phyloP scores from a whole-genome alignment of 2,113 vertebrate species.

The Hoplias malabaricus region DNA sequence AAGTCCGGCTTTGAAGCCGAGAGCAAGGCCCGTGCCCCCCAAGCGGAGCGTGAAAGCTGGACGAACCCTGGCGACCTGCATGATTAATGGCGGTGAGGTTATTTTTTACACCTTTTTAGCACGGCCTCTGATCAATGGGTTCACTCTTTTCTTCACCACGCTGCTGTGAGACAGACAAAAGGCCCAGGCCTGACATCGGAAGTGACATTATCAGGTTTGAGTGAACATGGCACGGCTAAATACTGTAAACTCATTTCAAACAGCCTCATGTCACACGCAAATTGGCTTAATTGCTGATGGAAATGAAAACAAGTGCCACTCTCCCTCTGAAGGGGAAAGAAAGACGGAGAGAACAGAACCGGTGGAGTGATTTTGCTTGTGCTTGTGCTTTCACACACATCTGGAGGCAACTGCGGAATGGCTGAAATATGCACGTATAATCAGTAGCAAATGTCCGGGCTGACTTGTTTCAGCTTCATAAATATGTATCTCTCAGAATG shows the following conservation, averaged over 20 bases:
- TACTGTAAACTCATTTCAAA: conserved; percentile 49
- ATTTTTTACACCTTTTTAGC: conserved; percentile 51
- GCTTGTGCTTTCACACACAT: conserved; percentile 52
- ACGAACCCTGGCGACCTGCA: conserved; percentile 66
- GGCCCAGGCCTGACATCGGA: conserved; percentile 40
- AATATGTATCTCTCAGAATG: conserved; percentile 63
- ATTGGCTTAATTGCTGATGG: conserved; percentile 30
- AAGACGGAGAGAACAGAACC: neutral
- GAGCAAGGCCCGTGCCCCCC: conserved; percentile 37
- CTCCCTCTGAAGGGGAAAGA: conserved; percentile 36
- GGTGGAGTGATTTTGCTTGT: neutral
- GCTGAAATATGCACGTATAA: conserved; percentile 54
- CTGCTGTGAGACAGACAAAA: conserved; percentile 47
- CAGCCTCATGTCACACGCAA: conserved; percentile 17
- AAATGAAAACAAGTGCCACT: conserved; percentile 24
- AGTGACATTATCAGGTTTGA: conserved; percentile 39
- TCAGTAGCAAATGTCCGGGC: conserved; percentile 65
- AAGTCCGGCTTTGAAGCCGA: conserved; percentile 70
- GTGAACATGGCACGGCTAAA: conserved; percentile 49
- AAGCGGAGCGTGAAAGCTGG: conserved; percentile 62
- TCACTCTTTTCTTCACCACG: conserved; percentile 59
- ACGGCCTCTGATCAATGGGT: conserved; percentile 66
- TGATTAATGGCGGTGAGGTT: conserved; percentile 70
- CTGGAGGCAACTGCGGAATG: conserved; percentile 60
- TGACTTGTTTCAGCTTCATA: conserved; percentile 60